Conservation (phyloP, 1,140 invertebrate genomes). For the Caenorhabditis latens region DNA sequence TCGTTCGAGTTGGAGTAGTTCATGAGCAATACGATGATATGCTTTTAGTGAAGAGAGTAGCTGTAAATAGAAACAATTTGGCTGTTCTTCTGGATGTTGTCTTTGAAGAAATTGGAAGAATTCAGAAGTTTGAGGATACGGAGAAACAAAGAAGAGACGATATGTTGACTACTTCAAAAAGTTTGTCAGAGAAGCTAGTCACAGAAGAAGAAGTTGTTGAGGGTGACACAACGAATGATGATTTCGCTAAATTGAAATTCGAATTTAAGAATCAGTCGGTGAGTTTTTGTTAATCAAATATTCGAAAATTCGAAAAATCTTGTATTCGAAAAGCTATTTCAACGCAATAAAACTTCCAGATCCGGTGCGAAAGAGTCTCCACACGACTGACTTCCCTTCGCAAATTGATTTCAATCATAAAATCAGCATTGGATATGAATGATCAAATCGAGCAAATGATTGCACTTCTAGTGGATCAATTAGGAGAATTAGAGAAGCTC, state of each 20-base stretch:
- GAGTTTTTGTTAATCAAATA: background rate
- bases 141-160: slow-evolving; percentile 55
- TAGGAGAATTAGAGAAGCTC: slow-evolving; percentile 40
- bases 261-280: slow-evolving; percentile 60
- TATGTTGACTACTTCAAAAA: slow-evolving; percentile 52
- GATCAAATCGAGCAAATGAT: slow-evolving; percentile 58
- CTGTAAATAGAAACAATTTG: slow-evolving; percentile 57
- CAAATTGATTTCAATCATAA: slow-evolving; percentile 50
- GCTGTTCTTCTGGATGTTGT: slow-evolving; percentile 38
- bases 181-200: slow-evolving; percentile 22
- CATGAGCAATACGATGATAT: slow-evolving; percentile 62
- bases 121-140: slow-evolving; percentile 55
- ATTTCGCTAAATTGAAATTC: slow-evolving; percentile 53
- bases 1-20: slow-evolving; percentile 56
- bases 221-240: slow-evolving; percentile 25
- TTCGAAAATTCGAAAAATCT: no score
- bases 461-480: slow-evolving; percentile 25
- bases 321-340: no score
- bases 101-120: slow-evolving; percentile 53
- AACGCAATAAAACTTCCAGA: slow-evolving; percentile 23
- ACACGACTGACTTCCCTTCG: slow-evolving; percentile 24
- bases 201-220: slow-evolving; percentile 41
- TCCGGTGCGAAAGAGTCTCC: slow-evolving; percentile 49
- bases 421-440: slow-evolving; percentile 47
- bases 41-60: slow-evolving; percentile 55